Evolutionary conservation across 2,888 invertebrate species (phyloP), one percentile per base, ranked within the genome.

Genomic region (Chrysodeixis includens): DNA sequence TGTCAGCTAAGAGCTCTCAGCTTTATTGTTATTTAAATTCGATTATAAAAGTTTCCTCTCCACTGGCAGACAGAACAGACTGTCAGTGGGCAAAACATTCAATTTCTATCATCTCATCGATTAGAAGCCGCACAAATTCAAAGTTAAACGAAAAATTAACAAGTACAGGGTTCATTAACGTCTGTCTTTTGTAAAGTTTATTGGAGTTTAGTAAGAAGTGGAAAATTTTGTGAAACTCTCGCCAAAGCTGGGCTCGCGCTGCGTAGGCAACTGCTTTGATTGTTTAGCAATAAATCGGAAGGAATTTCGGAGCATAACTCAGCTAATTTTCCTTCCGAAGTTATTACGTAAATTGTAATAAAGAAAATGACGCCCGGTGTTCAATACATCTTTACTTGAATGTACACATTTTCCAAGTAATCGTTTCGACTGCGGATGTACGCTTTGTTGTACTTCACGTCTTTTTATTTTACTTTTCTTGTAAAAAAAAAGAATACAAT

Each of bases 81-180:
- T 64, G 66, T 60, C 58, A 74, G 76, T 66, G 61, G 68, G 69
- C 66, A 77, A 79, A 84, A 81, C 76, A 74, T 83, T 81, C 59
- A 79, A 83, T 83, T 79, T 83, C 69, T 76, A 73, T 75, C 71
- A 80, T 78, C 73, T 79, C 81, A 85, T 86, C 85, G 86, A 88
- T 87, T 84, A 86, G 81, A 83, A 86, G 84, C 85, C 84, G 82
- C 85, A 81, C 76, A 81, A 87, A 84, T 78, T 82, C 74, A 74
- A 87, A 89, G 84, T 88, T 87, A 83, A 86, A 86, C 82, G 83
- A 83, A 80, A 87, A 90, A 88, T 90, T 86, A 90, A 87, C 88
- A 88, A 88, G 84, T 86, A 84, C 76, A 79, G 75, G 84, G 86
- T 90, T 90, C 90, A 90, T 91, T 90, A 91, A 82, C 84, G 88